Conservation (phyloP, 2,888 invertebrate genomes). For the Andrena dorsata region DNA sequence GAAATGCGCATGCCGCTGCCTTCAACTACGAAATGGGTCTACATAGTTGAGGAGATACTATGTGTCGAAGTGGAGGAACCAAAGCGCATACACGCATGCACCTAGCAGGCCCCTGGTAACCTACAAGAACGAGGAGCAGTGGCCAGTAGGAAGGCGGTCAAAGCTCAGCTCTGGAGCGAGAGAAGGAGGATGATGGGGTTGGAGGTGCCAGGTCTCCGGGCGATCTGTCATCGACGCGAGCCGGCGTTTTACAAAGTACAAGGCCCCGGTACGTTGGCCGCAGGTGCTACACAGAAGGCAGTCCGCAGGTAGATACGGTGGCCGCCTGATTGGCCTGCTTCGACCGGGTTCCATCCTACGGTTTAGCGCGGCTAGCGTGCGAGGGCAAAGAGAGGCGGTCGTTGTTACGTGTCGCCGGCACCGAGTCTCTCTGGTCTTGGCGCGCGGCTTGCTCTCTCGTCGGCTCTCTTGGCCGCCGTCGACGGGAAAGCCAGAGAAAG, state of each 20-base stretch:
- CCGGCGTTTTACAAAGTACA: conserved; percentile 80
- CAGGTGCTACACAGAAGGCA: conserved; percentile 82
- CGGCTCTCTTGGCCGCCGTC: conserved; percentile 18
- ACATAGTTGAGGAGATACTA: too few relatives aligned
- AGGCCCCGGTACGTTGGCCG: conserved; percentile 71
- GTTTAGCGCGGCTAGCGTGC: conserved; percentile 72
- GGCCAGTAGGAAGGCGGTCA: not conserved
- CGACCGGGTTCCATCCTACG: conserved; percentile 80
- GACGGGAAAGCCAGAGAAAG: conserved; percentile 37
- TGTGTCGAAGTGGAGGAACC: not conserved
- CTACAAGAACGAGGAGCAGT: too few relatives aligned
- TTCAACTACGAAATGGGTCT: too few relatives aligned
- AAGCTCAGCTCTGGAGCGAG: not conserved
- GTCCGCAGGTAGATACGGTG: conserved; percentile 81
- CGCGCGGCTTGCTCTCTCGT: conserved; percentile 48
- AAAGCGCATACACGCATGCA: too few relatives aligned
- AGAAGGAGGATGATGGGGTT: conserved; percentile 40
- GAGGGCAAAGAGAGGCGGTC: conserved; percentile 76
- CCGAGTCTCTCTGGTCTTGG: conserved; percentile 68
- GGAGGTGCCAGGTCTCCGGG: conserved; percentile 35
- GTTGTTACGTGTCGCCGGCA: conserved; percentile 76
- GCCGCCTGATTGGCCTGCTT: conserved; percentile 83
- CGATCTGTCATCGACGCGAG: conserved; percentile 75
- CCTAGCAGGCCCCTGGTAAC: too few relatives aligned
- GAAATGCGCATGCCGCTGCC: too few relatives aligned